A percentile compares a stretch with the other conserved stretches of the same genome.
Evolutionary conservation across 2,888 invertebrate genomes (phyloP).

Genomic region (Drosophila anomelani): DNA sequence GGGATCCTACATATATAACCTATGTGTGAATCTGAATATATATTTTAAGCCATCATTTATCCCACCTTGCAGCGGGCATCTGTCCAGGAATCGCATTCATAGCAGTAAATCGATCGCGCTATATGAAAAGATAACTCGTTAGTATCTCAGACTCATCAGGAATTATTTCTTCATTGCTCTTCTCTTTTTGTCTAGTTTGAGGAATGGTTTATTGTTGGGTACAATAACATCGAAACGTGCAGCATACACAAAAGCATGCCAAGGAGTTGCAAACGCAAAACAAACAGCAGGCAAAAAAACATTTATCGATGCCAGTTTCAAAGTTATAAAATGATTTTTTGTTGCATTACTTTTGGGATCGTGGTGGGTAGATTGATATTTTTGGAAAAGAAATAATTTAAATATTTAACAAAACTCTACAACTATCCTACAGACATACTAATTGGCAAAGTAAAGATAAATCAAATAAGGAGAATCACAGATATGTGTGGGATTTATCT

Average conservation of each 20-base stretch:
- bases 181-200: conserved; percentile 26
- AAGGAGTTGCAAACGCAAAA: conserved; percentile 18
- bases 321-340: conserved; percentile 13
- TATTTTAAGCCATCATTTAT: conserved; percentile 90
- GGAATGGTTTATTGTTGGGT: conserved; percentile 23
- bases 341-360: conserved; percentile 10
- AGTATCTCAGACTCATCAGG: background rate
- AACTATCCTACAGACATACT: background rate
- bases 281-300: conserved; percentile 27
- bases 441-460: conserved; percentile 1
- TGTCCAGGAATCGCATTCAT: conserved; percentile 97
- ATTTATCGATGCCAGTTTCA: conserved; percentile 13
- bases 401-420: background rate
- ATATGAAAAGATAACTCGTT: conserved; percentile 56
- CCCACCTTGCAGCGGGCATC: conserved; percentile 92
- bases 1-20: conserved; percentile 87
- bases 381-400: background rate
- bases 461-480: background rate
- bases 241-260: conserved; percentile 23
- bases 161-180: conserved; percentile 7
- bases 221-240: conserved; percentile 36
- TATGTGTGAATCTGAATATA: conserved; percentile 66
- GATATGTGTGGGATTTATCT: background rate
- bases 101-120: conserved; percentile 96
- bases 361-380: background rate